Conservation (phyloP, 2,113 vertebrate genomes). For the Sinocyclocheilus anophthalmus region DNA sequence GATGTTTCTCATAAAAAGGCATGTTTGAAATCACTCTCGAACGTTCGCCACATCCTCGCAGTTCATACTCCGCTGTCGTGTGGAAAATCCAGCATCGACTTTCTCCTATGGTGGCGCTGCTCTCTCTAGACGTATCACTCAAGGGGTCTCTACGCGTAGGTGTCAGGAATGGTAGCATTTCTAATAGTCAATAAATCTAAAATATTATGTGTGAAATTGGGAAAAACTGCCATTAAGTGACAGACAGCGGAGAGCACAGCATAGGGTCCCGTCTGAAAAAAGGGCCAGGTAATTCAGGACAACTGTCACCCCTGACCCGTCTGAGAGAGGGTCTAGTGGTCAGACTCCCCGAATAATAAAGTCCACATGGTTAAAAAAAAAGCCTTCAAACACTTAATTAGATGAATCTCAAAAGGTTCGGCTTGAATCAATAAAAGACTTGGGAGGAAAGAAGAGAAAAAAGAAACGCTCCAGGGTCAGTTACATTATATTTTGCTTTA, state of each 20-base stretch:
- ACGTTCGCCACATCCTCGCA: slow-evolving; percentile 62
- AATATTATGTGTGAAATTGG: slow-evolving; percentile 98
- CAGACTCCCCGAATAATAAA: slow-evolving; percentile 81
- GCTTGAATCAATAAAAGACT: slow-evolving; percentile 74
- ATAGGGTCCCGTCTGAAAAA: slow-evolving; percentile 84
- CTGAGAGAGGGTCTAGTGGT: slow-evolving; percentile 85
- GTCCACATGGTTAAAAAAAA: slow-evolving; percentile 82
- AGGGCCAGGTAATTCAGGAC: slow-evolving; percentile 89
- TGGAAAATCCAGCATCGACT: no score
- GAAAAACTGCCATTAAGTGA: slow-evolving; percentile 90
- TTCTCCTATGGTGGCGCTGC: no score
- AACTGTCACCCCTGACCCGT: slow-evolving; percentile 96
- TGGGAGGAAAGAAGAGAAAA: slow-evolving; percentile 47
- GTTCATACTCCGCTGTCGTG: no score
- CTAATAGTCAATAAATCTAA: slow-evolving; percentile 97
- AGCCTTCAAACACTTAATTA: slow-evolving; percentile 75
- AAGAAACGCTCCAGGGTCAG: slow-evolving; percentile 58
- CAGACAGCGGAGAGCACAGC: slow-evolving; percentile 83
- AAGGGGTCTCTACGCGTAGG: no score
- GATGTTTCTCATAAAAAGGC: slow-evolving; percentile 58
- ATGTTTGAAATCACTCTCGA: slow-evolving; percentile 50
- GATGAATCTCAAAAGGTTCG: slow-evolving; percentile 69
- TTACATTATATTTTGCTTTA: slow-evolving; percentile 62
- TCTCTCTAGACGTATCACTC: no score
- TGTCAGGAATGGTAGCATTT: slow-evolving; percentile 90